Evolutionary conservation across 2,888 invertebrate species (phyloP).

Genomic region (Scaptomyza caliginosa): DNA sequence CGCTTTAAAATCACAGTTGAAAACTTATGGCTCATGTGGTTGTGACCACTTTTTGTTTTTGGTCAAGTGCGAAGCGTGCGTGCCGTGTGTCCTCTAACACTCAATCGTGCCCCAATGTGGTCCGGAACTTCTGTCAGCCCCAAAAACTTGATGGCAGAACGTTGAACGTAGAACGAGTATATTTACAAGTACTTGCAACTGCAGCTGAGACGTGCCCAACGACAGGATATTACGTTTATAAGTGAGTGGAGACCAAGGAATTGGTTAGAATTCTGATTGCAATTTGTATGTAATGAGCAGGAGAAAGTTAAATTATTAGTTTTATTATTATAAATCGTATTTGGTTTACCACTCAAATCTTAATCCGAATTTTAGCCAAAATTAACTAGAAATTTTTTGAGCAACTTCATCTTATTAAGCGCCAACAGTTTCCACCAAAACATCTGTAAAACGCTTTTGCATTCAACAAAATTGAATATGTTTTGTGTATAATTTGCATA

Average conservation of each 20-base stretch:
- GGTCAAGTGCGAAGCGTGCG: conserved; percentile 15
- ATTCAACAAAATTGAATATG: not conserved
- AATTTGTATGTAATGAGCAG: conserved; percentile 35
- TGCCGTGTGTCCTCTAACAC: conserved; percentile 34
- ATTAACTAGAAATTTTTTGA: not conserved
- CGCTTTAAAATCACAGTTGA: conserved; percentile 43
- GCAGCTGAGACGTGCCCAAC: conserved; percentile 60
- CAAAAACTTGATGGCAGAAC: conserved; percentile 36
- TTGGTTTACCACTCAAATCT: no score
- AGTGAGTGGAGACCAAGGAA: conserved; percentile 46
- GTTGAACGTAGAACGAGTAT: conserved; percentile 10
- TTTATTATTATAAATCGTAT: no score
- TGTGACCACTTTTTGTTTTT: not conserved
- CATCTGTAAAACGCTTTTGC: not conserved
- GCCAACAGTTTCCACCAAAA: not conserved
- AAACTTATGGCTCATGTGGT: not conserved
- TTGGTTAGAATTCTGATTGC: conserved; percentile 12
- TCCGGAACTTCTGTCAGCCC: conserved; percentile 36
- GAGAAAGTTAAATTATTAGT: not conserved
- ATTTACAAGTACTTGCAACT: conserved; percentile 59
- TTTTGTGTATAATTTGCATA: conserved; percentile 12
- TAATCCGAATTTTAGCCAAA: no score
- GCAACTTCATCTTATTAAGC: not conserved
- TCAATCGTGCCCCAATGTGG: conserved; percentile 62
- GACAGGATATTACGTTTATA: conserved; percentile 67